phyloP scores from a whole-genome alignment of 2,888 invertebrate genomes.

The Drosophila picticornis region DNA sequence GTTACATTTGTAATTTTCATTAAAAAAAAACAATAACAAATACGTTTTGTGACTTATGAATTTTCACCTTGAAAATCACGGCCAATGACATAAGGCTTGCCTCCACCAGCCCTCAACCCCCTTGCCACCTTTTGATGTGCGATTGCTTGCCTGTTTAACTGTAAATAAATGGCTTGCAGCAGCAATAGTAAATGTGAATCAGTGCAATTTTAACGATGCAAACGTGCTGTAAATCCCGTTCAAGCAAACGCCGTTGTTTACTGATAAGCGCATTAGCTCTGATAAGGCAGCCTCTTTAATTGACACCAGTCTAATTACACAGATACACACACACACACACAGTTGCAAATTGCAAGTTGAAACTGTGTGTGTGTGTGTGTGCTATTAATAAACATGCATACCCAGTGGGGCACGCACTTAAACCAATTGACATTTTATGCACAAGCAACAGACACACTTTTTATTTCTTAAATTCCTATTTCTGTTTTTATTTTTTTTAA shows the following conservation, averaged over 20 bases:
- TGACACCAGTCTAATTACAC: constrained; percentile 41
- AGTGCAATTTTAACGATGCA: constrained; percentile 20
- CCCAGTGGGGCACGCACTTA: constrained; percentile 60
- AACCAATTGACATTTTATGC: constrained; percentile 62
- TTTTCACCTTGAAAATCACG: constrained; percentile 55
- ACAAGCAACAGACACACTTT: constrained; percentile 12
- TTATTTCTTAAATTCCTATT: constrained; percentile 47
- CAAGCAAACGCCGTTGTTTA: constrained; percentile 13
- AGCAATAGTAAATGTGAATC: constrained; percentile 2
- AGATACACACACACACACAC: not conserved
- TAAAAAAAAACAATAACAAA: constrained; percentile 14
- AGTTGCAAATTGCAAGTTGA: constrained; percentile 11
- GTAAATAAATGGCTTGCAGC: constrained; percentile 9
- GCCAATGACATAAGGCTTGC: constrained; percentile 43
- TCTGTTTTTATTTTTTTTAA: constrained; percentile 33
- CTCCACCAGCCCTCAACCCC: not conserved
- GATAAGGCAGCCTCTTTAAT: constrained; percentile 50
- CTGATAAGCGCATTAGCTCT: constrained; percentile 46
- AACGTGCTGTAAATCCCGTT: constrained; percentile 44
- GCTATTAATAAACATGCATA: constrained; percentile 56
- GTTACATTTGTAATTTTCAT: constrained; percentile 39
- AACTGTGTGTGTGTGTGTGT: constrained; percentile 19
- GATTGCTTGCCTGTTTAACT: not conserved
- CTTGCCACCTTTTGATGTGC: not conserved
- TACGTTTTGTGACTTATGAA: constrained; percentile 48